These are phyloP conservation scores for Myripristis murdjan DNA, from an alignment of 2,797 vertebrate species.

Conservation along the genomic window DNA sequence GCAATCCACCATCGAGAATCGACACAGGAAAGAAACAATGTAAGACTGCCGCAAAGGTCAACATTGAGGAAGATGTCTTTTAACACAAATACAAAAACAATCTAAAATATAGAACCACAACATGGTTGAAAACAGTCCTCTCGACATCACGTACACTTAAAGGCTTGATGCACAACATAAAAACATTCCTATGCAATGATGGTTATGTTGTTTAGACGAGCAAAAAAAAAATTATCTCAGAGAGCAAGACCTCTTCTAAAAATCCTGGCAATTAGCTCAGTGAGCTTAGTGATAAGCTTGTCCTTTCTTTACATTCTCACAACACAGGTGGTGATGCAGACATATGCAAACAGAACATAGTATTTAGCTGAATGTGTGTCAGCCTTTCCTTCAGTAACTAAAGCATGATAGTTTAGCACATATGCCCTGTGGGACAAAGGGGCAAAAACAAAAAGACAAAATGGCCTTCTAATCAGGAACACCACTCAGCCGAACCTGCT, in stretches of 20 bases:
- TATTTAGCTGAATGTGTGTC: background rate
- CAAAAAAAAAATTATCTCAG: constrained; percentile 14
- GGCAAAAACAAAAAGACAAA: background rate
- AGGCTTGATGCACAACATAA: constrained; percentile 9
- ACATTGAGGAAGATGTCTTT: constrained; percentile 23
- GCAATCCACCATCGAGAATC: constrained; percentile 20
- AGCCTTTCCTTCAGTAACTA: background rate
- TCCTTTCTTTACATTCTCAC: background rate
- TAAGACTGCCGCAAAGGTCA: constrained; percentile 7
- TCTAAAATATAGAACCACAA: constrained; percentile 4
- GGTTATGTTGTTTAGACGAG: background rate
- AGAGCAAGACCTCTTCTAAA: constrained; percentile 25
- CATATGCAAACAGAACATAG: background rate
- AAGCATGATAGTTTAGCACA: background rate
- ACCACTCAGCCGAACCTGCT: constrained; percentile 7
- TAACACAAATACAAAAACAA: constrained; percentile 9
- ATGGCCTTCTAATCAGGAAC: constrained; percentile 1
- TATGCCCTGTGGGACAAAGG: background rate
- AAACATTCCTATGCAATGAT: background rate
- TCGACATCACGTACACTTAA: constrained; percentile 11
- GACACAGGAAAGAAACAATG: constrained; percentile 4
- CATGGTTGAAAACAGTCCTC: background rate
- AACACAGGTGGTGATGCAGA: constrained; percentile 10
- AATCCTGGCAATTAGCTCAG: constrained; percentile 35
- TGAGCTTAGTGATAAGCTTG: background rate